phyloP scores from a whole-genome alignment of 2,113 vertebrate genomes.

The Phainopepla nitens region DNA sequence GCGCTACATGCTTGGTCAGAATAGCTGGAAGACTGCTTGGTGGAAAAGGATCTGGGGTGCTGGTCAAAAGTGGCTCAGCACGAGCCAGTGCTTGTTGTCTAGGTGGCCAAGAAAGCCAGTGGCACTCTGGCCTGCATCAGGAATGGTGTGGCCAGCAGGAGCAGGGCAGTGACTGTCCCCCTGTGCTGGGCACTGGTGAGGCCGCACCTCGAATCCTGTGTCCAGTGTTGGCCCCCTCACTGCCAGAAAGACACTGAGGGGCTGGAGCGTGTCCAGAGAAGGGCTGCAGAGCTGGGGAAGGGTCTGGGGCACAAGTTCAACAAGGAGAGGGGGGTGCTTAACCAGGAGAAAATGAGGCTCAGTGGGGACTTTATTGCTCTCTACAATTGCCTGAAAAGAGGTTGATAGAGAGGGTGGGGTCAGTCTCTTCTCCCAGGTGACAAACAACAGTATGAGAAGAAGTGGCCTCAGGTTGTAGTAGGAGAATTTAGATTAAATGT shows the following conservation, averaged over 20 bases:
- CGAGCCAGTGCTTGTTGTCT: background rate
- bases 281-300: fast-evolving
- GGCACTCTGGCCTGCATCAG: background rate
- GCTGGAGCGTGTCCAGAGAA: background rate
- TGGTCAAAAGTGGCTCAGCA: too few species aligned
- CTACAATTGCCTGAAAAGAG: background rate
- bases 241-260: fast-evolving
- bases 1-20: fast-evolving
- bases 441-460: background rate
- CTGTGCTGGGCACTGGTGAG: fast-evolving
- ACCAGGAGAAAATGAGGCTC: background rate
- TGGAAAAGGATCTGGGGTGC: background rate
- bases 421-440: background rate
- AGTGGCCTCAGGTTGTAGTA: background rate
- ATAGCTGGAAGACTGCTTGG: background rate
- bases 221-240: background rate
- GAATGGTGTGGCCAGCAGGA: background rate
- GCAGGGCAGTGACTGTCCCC: fast-evolving
- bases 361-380: background rate
- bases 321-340: background rate
- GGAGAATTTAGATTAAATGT: background rate
- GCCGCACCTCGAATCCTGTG: fast-evolving
- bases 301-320: background rate
- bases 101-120: background rate
- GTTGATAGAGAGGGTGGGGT: background rate